Conservation (phyloP, 2,797 vertebrate genomes). For the Caiman crocodilus region DNA sequence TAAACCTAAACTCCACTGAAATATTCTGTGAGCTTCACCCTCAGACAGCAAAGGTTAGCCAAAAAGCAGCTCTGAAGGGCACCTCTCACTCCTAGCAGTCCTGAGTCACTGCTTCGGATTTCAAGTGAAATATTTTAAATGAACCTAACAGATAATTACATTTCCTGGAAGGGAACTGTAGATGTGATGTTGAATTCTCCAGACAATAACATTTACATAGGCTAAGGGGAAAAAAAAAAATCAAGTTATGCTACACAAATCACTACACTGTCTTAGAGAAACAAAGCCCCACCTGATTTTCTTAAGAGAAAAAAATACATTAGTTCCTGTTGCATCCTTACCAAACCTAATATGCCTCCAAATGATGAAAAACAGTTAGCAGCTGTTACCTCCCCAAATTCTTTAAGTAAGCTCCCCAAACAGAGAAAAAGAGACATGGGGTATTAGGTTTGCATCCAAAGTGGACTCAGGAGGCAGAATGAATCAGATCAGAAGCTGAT, state of each 20-base stretch:
- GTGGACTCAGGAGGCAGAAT: background rate
- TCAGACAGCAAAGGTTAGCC: fast-evolving
- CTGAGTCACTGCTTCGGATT: background rate
- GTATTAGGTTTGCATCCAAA: background rate
- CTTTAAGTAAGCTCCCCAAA: background rate
- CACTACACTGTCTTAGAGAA: too few relatives aligned
- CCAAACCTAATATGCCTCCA: background rate
- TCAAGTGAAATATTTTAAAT: background rate
- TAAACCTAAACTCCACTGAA: too few relatives aligned
- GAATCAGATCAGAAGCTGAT: background rate
- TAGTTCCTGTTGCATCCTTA: background rate
- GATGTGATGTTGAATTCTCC: background rate
- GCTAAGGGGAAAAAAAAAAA: too few relatives aligned
- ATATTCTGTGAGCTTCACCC: background rate
- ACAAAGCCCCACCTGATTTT: too few relatives aligned
- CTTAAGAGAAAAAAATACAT: background rate
- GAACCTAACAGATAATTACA: background rate
- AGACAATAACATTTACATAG: background rate
- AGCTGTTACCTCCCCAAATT: background rate
- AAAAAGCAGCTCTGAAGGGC: background rate
- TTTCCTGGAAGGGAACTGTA: background rate
- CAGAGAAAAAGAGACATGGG: background rate
- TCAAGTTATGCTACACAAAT: too few relatives aligned
- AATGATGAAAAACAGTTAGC: background rate
- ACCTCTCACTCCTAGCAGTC: background rate